Evolutionary conservation across 2,797 vertebrate genomes (phyloP).

Genomic region (Etheostoma nigrum): DNA sequence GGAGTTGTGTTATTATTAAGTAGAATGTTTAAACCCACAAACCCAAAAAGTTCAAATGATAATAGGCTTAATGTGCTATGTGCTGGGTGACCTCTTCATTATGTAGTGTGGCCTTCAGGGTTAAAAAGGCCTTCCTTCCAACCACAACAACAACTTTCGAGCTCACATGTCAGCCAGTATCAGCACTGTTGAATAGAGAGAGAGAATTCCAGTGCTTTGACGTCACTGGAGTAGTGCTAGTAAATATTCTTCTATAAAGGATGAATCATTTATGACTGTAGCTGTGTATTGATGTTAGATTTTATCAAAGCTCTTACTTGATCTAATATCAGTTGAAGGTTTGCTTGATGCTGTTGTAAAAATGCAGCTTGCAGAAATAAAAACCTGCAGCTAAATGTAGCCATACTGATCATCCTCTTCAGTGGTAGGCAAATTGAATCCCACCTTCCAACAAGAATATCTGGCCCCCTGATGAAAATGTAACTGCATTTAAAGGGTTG

Average conservation of each 20-base stretch:
- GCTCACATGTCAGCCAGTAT: slow-evolving; percentile 9
- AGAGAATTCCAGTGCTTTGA: not conserved
- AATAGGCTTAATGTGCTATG: not conserved
- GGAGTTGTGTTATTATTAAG: not conserved
- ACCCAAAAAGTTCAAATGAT: not conserved
- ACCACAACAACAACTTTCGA: not conserved
- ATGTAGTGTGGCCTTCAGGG: not conserved
- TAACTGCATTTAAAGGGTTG: not conserved
- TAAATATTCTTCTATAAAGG: not conserved
- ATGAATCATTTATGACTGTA: not conserved
- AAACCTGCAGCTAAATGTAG: no score
- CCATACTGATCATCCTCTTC: not conserved
- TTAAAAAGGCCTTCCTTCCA: not conserved
- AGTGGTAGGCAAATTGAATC: not conserved
- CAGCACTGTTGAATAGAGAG: not conserved
- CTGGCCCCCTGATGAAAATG: not conserved
- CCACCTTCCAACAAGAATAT: not conserved
- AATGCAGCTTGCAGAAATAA: not conserved
- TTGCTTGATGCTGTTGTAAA: not conserved
- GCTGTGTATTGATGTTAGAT: not conserved
- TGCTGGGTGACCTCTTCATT: not conserved
- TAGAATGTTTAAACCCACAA: not conserved
- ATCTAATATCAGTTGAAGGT: not conserved
- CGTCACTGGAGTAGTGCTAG: not conserved
- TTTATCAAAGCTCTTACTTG: not conserved